Base-by-base conservation (phyloP, 2,888 invertebrate genomes). In the Anodontia alba region DNA sequence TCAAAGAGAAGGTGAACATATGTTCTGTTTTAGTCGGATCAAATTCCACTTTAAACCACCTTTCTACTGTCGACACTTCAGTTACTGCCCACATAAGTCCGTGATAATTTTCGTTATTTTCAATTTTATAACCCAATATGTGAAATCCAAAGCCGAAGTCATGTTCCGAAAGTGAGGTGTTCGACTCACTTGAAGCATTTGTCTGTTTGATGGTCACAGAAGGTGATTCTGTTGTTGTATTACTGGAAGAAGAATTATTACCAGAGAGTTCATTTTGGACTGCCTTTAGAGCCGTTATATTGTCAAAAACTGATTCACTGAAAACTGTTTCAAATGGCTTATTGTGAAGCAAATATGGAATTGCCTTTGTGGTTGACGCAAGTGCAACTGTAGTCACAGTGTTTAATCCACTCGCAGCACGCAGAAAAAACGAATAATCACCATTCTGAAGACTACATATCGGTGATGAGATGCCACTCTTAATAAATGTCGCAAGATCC, bases 91-190 rank as follows among this genome's bases (percentile, higher is more conserved):
- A 84, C 38, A 84, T 81, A 10, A 81, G n/a, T 68, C 76, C 70
- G 49, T 81, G 76, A 33, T 66, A 81, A 8, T 43, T 31, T 23
- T 66, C 26, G 54, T 84, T 84, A 15, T 62, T 51, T 5, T 42
- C 69, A 23, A 81, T 76, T 54, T 62, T 81, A 51, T 84, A 84
- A n/a, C 84, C 84, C 3, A 84, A 76, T 38, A 84, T 70, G 68
- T 84, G 84, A 29, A 84, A 73, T 20, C 84, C 84, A 51, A 79
- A 72, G 20, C 81, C 84, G 49, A 80, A 84, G 17, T 79, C 79
- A 2, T 80, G 73, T 15, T 17, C 33, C 10, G 1, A 33, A 17
- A 33, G 23, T 12, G 31, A 62, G 7, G 62, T 62, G 33, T 62
- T 33, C 12, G 62, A 17, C 20, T 20, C 62, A 29, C 62, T 31